Evolutionary conservation across 2,113 vertebrate species (phyloP), one percentile per base, ranked within the genome.

Genomic region (Prunella fulvescens): DNA sequence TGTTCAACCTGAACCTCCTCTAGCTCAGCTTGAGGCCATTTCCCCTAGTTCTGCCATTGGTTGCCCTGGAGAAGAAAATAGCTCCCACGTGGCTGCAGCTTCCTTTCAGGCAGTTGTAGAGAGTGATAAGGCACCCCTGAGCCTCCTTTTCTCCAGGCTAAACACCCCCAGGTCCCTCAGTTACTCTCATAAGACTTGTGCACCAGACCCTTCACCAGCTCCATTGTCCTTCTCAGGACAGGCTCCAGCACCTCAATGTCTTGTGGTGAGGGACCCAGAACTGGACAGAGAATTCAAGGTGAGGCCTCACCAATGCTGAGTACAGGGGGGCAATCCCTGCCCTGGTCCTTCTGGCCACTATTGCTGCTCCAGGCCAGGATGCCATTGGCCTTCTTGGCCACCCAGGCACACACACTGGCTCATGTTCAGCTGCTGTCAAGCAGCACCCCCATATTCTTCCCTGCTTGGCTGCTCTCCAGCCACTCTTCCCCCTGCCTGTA

Each of bases 51-150:
- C 40, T 42, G 10, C 39, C 35, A 10, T 12, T 33, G 31, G 25
- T 16, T 54, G 29, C 31, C 47, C 7, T 6, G 12, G 47, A 62
- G 64, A 62, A 90, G 54, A 13, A 42, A 82, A 48, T 0, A 0
- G 42, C 14, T 10, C 20, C 20, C 48, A 33, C 0, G 0, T 24
- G 40, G 47, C 54, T 69, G 57, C 54, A 61, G 15, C 4, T 25
- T 83, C 40, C 26, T 24, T n/a, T 48, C 31, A 39, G 62, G 18
- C 12, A 48, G 14, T 3, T 69, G 14, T 13, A 69, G 35, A 47
- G 29, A 61, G 17, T 12, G 18, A 9, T 11, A 54, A 35, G 25
- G 5, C 9, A 5, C 7, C 3, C n/a, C 3, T 1, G 3, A 31
- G 24, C 10, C 20, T 42, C 31, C 22, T 67, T 13, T 67, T 22